A percentile compares a stretch with the other conserved stretches of the same genome.
Conservation (phyloP, 2,888 invertebrate genomes). For the Sycophila texana region DNA sequence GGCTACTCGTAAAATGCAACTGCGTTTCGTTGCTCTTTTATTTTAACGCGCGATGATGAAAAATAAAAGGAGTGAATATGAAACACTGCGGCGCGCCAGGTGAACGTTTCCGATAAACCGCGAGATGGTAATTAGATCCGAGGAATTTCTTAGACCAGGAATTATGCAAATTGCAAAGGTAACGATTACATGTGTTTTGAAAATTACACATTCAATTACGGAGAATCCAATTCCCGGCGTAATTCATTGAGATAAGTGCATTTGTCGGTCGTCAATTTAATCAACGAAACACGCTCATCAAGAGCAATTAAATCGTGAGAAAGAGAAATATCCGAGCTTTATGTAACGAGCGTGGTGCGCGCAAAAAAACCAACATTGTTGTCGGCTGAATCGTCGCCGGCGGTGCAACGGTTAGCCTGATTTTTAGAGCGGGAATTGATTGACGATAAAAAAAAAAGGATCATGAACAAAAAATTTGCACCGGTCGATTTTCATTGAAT, state of each 20-base stretch:
- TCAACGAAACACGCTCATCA: slow-evolving; percentile 39
- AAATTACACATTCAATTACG: slow-evolving; percentile 45
- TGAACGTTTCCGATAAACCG: background rate
- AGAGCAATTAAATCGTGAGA: slow-evolving; percentile 29
- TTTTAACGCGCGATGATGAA: background rate
- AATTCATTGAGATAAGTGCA: slow-evolving; percentile 44
- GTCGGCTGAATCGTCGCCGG: background rate
- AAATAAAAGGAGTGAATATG: too few species aligned
- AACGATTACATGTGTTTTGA: slow-evolving; percentile 26
- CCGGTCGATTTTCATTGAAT: slow-evolving; percentile 15
- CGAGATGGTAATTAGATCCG: slow-evolving; percentile 1
- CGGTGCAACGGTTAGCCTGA: background rate
- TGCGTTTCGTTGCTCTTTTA: slow-evolving; percentile 1
- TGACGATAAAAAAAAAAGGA: background rate
- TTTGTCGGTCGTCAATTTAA: slow-evolving; percentile 45
- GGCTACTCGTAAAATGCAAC: background rate
- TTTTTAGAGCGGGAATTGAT: slow-evolving; percentile 13
- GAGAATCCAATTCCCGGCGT: slow-evolving; percentile 30
- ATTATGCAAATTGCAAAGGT: slow-evolving; percentile 1
- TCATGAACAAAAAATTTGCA: too few species aligned
- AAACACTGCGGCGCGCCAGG: background rate
- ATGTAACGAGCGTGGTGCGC: slow-evolving; percentile 19
- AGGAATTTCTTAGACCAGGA: slow-evolving; percentile 13
- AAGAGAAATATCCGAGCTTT: slow-evolving; percentile 33
- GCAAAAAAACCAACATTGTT: background rate